Conservation (phyloP, 2,113 vertebrate species). For the Mustela lutreola region DNA sequence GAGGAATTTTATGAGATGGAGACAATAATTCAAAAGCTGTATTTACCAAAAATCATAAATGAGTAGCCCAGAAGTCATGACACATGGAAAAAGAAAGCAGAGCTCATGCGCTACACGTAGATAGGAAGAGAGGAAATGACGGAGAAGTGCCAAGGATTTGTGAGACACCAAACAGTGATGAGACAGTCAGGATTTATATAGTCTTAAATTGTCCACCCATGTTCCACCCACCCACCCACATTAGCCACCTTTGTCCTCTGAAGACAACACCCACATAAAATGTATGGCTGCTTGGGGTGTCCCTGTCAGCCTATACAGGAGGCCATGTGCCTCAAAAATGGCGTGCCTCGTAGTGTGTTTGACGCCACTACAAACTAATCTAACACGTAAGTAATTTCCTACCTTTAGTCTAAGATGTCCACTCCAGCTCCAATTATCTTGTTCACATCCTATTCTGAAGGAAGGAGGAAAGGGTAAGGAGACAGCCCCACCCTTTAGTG, state of each 20-base stretch:
- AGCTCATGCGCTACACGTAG: not conserved
- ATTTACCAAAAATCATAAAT: not conserved
- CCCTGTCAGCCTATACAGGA: not conserved
- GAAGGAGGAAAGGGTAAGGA: not conserved
- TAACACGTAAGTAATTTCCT: not conserved
- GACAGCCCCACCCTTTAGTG: too few species aligned
- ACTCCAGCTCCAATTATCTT: not conserved
- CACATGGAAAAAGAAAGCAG: not conserved
- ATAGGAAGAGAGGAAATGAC: not conserved
- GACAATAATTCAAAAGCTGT: not conserved
- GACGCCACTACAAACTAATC: not conserved
- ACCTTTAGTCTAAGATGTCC: not conserved
- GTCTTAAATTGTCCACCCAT: not conserved
- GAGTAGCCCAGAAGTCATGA: not conserved
- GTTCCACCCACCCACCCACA: not conserved
- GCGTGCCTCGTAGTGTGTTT: not conserved
- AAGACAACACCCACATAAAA: not conserved
- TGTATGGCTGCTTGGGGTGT: not conserved
- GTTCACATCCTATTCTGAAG: not conserved
- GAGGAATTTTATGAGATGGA: not conserved
- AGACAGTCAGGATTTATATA: not conserved
- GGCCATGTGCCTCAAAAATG: not conserved
- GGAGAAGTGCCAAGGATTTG: too few species aligned
- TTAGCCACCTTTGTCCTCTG: not conserved
- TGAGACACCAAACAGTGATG: not conserved